A percentile compares a stretch with the other conserved stretches of the same genome.
These are phyloP conservation scores for Lepisosteus oculatus DNA, from an alignment of 2,113 vertebrate species.

Conservation along the genomic window DNA sequence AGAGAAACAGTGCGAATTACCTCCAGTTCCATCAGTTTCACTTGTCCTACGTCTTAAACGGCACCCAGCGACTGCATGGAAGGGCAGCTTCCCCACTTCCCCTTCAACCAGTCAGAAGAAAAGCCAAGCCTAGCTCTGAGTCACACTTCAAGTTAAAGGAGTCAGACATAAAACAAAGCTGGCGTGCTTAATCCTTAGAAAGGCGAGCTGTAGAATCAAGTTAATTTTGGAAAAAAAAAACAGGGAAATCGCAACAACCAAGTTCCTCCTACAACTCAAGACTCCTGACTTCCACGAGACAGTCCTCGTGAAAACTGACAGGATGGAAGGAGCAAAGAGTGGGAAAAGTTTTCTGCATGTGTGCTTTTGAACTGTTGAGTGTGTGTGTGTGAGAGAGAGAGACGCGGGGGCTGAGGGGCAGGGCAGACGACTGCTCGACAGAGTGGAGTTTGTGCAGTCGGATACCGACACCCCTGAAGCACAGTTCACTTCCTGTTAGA, in stretches of 20 bases:
- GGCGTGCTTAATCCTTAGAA: constrained; percentile 71
- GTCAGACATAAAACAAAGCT: constrained; percentile 69
- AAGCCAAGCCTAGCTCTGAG: constrained; percentile 74
- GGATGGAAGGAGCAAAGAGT: too few species aligned
- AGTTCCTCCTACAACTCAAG: not conserved
- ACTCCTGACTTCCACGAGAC: not conserved
- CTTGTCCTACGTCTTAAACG: constrained; percentile 50
- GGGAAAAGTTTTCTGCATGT: too few species aligned
- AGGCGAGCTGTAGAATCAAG: constrained; percentile 13
- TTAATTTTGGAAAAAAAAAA: not conserved
- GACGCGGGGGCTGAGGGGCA: too few species aligned
- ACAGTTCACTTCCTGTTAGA: too few species aligned
- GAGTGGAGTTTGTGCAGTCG: too few species aligned
- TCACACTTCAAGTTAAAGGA: constrained; percentile 64
- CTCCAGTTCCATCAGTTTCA: constrained; percentile 69
- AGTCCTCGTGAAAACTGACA: not conserved
- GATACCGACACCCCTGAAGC: too few species aligned
- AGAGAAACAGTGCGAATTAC: constrained; percentile 39
- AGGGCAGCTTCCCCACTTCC: constrained; percentile 64
- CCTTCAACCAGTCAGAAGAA: constrained; percentile 30
- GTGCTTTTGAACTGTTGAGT: too few species aligned
- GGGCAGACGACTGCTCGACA: too few species aligned
- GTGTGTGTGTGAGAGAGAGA: too few species aligned
- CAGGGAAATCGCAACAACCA: not conserved
- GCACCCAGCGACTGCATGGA: constrained; percentile 50